Evolutionary conservation across 2,888 invertebrate species (phyloP), one percentile per base, ranked within the genome.

Genomic region (Dicyrtoma fusca): DNA sequence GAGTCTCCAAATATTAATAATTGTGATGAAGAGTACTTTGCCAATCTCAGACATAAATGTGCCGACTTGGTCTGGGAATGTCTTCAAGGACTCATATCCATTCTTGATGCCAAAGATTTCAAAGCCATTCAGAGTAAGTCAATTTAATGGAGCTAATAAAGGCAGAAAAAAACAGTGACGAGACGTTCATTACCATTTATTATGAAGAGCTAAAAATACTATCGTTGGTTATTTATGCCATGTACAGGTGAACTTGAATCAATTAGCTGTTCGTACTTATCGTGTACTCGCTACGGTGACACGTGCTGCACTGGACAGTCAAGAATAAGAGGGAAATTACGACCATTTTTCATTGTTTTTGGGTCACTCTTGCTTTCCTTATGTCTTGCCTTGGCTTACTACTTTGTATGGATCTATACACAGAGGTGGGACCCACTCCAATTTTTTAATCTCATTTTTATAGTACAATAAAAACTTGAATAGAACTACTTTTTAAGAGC

Each of bases 361-460:
- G 80, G 80, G 45, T 79, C 79, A 51, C 74, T 80, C 10, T 76
- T 80, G 11, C 78, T 80, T 59, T 80, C 80, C 11, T 73, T 80
- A n/a, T 77, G 77, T 62, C 76, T 80, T 62, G 80, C 80, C 14
- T 63, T 80, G 71, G 79, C 80, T 66, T 80, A 80, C 61, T 80
- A 80, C 70, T 80, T 80, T 74, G 78, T 79, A 10, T 80, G 80
- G 80, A 77, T 80, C 63, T 80, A 79, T 69, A 80, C 79, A n/a
- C 78, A 80, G 75, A 70, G 75, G 78, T 79, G 75, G 61, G 26
- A 45, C 13, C 8, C n/a, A 19, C 34, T 34, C 8, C 34, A 34
- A 5, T 8, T 34, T 34, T 34, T 34, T 34, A 5, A 8, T 34
- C 8, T 34, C 4, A 8, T 34, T 34, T 34, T 34, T 34, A n/a